Conservation (phyloP, 2,888 invertebrate species). For the Luperina testacea region DNA sequence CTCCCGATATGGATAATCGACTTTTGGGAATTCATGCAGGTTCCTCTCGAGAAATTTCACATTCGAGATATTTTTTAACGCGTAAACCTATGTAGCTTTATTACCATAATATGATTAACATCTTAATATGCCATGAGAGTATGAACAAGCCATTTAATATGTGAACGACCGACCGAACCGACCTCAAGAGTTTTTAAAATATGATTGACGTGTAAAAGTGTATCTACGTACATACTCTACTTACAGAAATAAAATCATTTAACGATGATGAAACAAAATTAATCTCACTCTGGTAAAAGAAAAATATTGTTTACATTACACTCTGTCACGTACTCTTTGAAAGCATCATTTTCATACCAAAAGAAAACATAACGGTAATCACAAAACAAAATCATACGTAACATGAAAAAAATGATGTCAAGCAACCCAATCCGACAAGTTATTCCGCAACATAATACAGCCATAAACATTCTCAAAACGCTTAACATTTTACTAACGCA, state of each 20-base stretch:
- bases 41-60: slow-evolving; percentile 38
- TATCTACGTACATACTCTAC: not conserved
- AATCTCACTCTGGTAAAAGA: not conserved
- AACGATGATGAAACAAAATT: not conserved
- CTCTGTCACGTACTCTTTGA: not conserved
- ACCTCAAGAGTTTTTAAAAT: not conserved
- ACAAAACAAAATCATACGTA: slow-evolving; percentile 16
- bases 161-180: not conserved
- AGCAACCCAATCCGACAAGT: slow-evolving; percentile 14
- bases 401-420: slow-evolving; percentile 11
- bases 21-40: slow-evolving; percentile 50
- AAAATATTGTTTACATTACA: not conserved
- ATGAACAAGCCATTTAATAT: slow-evolving; percentile 15
- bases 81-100: slow-evolving; percentile 9
- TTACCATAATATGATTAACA: slow-evolving; percentile 32
- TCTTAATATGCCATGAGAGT: slow-evolving; percentile 14
- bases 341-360: slow-evolving; percentile 2
- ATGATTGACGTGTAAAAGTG: no score
- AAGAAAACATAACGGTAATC: slow-evolving; percentile 2
- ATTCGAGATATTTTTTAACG: slow-evolving; percentile 27
- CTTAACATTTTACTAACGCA: slow-evolving; percentile 43
- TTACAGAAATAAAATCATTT: not conserved
- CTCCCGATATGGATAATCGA: slow-evolving; percentile 53
- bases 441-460: slow-evolving; percentile 35
- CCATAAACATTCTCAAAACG: slow-evolving; percentile 36